phyloP scores from a whole-genome alignment of 1,140 invertebrate genomes.

The Drosophila serrata region DNA sequence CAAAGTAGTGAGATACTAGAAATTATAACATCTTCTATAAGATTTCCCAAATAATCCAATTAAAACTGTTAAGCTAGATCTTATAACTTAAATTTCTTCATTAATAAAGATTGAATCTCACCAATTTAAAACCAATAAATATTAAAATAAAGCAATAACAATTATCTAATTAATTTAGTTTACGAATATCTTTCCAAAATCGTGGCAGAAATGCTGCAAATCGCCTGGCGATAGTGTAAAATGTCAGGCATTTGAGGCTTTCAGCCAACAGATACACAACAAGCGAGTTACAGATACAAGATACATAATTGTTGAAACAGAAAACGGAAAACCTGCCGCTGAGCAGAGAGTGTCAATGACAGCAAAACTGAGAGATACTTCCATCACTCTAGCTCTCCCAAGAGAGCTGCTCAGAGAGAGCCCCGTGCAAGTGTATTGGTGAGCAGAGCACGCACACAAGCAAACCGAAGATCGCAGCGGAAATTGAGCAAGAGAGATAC shows the following conservation, averaged over 20 bases:
- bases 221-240: slow-evolving; percentile 65
- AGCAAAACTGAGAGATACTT: slow-evolving; percentile 18
- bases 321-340: slow-evolving; percentile 62
- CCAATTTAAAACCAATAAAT: neutral
- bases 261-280: slow-evolving; percentile 68
- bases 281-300: slow-evolving; percentile 75
- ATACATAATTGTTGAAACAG: slow-evolving; percentile 75
- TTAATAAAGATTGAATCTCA: neutral
- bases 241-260: slow-evolving; percentile 71
- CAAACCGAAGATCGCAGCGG: slow-evolving; percentile 41
- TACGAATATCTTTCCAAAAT: slow-evolving; percentile 14
- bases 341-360: slow-evolving; percentile 72
- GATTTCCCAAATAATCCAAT: neutral
- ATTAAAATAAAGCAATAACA: neutral
- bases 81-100: neutral
- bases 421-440: slow-evolving; percentile 46
- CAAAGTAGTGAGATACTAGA: no score
- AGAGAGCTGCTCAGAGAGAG: slow-evolving; percentile 11
- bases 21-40: neutral
- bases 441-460: slow-evolving; percentile 61
- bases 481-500: slow-evolving; percentile 42
- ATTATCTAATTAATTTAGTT: neutral
- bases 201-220: slow-evolving; percentile 36
- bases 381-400: neutral
- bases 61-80: neutral